Evolutionary conservation across 2,888 invertebrate species (phyloP), one percentile per base, ranked within the genome.

Genomic region (Leucophora obtusa): DNA sequence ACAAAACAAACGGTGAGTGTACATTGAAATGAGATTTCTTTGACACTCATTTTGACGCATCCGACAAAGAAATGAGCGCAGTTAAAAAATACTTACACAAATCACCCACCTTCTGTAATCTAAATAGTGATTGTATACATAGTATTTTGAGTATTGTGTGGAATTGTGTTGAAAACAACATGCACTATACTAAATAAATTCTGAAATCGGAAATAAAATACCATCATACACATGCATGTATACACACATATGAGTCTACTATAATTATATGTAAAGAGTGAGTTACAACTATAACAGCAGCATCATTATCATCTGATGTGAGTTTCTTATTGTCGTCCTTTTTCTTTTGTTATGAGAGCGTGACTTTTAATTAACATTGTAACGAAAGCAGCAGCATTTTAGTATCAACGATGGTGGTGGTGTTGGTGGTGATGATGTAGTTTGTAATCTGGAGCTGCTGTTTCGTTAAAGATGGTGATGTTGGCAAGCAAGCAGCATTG

Each of bases 331-430:
- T 38, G 54, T 56, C n/a, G 21, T 21, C 21, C n/a, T 62, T 63
- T 69, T 75, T 21, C 47, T 62, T 68, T 75, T 62, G 59, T 21
- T 21, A 54, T 14, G 54, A n/a, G 0, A 76, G 63, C 58, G 33
- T 59, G 24, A 43, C 69, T 76, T 76, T 70, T 70, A 76, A 76
- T 76, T 65, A 76, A 65, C 56, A 59, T 71, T 65, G 65, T 77
- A 59, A 77, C 21, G 24, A 70, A 43, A 65, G 53, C 33, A 77
- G 53, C 59, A 62, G 50, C 50, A n/a, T 51, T 21, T 21, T 35
- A 65, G 51, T 51, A 59, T 59, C 58, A 43, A 14, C 7, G 14
- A 11, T 56, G 14, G 54, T 24, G 11, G 24, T 14, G 14, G 14
- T 56, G 14, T 24, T 24, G 11, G 24, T 14, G n/a, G n/a, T 11